phyloP scores from a whole-genome alignment of 2,888 invertebrate genomes.

The Drosophila leonis region DNA sequence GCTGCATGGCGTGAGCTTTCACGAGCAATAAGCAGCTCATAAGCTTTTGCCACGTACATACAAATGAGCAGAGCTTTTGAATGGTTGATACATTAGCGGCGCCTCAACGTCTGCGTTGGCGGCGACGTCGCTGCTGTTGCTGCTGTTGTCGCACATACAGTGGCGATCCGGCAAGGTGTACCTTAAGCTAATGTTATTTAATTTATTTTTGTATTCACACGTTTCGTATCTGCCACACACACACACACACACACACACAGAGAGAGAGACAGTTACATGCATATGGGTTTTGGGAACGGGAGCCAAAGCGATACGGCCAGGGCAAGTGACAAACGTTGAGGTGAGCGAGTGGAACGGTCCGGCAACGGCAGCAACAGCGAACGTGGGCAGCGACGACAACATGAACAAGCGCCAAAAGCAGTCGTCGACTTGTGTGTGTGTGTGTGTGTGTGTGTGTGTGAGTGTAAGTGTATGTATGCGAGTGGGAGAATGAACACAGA shows the following conservation, averaged over 20 bases:
- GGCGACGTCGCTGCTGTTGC: constrained; percentile 28
- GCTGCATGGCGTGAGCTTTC: constrained; percentile 34
- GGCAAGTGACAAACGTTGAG: constrained; percentile 54
- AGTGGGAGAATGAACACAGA: constrained; percentile 59
- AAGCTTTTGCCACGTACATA: constrained; percentile 11
- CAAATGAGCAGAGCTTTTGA: constrained; percentile 19
- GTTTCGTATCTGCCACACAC: constrained; percentile 44
- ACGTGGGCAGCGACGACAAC: constrained; percentile 53
- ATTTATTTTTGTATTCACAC: constrained; percentile 81
- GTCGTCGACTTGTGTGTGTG: neutral
- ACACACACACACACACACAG: constrained; percentile 1
- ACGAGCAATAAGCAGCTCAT: neutral
- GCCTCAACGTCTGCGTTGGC: constrained; percentile 73
- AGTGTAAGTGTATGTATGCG: constrained; percentile 14
- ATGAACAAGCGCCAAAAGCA: constrained; percentile 50
- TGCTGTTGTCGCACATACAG: constrained; percentile 51
- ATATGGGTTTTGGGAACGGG: constrained; percentile 13
- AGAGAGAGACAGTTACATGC: constrained; percentile 4
- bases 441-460: constrained; percentile 12
- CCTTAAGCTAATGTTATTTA: constrained; percentile 79
- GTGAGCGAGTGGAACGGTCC: constrained; percentile 49
- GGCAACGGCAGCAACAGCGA: constrained; percentile 24
- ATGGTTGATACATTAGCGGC: constrained; percentile 57
- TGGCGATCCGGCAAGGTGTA: constrained; percentile 77
- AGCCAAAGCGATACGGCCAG: constrained; percentile 24